Evolutionary conservation across 2,888 invertebrate species (phyloP).

Genomic region (Abrostola tripartita): DNA sequence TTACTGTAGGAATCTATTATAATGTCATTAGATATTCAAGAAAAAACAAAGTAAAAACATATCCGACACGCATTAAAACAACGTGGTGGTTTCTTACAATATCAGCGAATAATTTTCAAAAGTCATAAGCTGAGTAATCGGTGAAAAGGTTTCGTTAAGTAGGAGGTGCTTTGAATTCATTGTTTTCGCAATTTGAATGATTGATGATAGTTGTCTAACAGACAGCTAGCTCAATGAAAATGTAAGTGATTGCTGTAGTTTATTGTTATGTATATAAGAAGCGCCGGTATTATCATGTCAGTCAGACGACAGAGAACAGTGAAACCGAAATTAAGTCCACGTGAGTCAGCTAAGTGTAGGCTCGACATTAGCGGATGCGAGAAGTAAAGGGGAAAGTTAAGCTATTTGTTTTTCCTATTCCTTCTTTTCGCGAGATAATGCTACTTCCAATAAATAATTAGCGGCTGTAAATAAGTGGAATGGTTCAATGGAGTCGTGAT

Average conservation of each 20-base stretch:
- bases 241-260: conserved; percentile 58
- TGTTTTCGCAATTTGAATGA: conserved; percentile 53
- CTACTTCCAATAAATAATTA: conserved; percentile 65
- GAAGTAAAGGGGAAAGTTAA: conserved; percentile 86
- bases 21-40: conserved; percentile 49
- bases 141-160: conserved; percentile 40
- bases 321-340: conserved; percentile 84
- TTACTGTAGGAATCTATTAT: conserved; percentile 41
- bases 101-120: conserved; percentile 23
- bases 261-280: conserved; percentile 42
- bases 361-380: conserved; percentile 81
- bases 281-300: conserved; percentile 69
- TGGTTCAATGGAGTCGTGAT: conserved; percentile 62
- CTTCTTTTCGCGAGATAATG: conserved; percentile 70
- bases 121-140: conserved; percentile 31
- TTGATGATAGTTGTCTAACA: conserved; percentile 58
- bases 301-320: conserved; percentile 70
- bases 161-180: conserved; percentile 32
- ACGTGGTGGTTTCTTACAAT: conserved; percentile 16
- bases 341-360: conserved; percentile 83
- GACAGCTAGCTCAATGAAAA: conserved; percentile 55
- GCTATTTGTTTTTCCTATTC: conserved; percentile 85
- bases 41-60: conserved; percentile 26
- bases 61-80: conserved; percentile 13
- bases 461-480: conserved; percentile 47